Evolutionary conservation across 2,797 vertebrate genomes (phyloP).

Genomic region (Platyrinchus mystaceus): DNA sequence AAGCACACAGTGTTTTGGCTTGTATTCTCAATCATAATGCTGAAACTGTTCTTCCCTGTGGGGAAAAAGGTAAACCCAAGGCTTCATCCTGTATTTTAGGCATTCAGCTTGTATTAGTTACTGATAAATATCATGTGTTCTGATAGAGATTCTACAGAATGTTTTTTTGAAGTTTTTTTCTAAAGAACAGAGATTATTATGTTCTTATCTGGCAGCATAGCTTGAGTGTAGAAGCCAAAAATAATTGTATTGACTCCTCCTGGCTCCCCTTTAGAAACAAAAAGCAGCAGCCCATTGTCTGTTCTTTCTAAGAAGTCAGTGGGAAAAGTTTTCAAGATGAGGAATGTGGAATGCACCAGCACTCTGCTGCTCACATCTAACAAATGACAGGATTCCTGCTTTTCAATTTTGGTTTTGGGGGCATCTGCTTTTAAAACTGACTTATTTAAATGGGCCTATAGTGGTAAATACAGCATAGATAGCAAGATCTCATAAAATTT

Average conservation of each 20-base stretch:
- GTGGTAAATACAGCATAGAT: conserved; percentile 5
- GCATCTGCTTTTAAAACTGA: not conserved
- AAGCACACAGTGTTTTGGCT: not conserved
- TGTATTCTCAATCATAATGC: not conserved
- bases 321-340: not conserved
- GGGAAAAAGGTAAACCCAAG: not conserved
- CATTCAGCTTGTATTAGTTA: not conserved
- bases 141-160: conserved; percentile 2
- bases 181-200: not conserved
- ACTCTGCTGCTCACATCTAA: not conserved
- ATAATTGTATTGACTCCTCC: conserved; percentile 8
- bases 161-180: not conserved
- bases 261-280: conserved; percentile 11
- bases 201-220: conserved; percentile 41
- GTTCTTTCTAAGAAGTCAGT: not conserved
- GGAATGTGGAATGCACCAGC: not conserved
- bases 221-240: not conserved
- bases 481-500: conserved; percentile 37
- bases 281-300: not conserved
- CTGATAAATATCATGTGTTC: not conserved
- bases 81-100: not conserved
- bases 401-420: not conserved
- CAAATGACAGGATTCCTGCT: not conserved
- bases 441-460: not conserved
- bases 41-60: not conserved